phyloP scores from a whole-genome alignment of 1,140 invertebrate genomes.

The Pantala flavescens region DNA sequence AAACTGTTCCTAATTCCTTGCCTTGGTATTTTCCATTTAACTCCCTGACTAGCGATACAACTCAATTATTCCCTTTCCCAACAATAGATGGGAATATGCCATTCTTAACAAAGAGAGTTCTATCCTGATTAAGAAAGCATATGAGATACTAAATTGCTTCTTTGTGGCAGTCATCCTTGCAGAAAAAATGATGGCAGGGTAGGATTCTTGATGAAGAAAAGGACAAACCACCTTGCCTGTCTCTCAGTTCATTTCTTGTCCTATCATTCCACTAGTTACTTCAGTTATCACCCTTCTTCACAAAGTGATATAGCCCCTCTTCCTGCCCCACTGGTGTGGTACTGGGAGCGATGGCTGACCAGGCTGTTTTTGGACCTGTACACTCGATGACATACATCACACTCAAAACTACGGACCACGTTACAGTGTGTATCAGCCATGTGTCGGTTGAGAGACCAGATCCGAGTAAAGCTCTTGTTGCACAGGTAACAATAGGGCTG shows the following conservation, averaged over 20 bases:
- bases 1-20: too few species aligned
- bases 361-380: slow-evolving; percentile 44
- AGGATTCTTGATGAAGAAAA: background rate
- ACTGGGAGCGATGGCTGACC: slow-evolving; percentile 43
- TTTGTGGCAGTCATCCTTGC: background rate
- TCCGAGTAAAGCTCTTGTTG: slow-evolving; percentile 13
- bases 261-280: background rate
- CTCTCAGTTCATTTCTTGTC: slow-evolving; percentile 31
- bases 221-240: slow-evolving; percentile 24
- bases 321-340: slow-evolving; percentile 31
- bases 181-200: slow-evolving; percentile 12
- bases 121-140: background rate
- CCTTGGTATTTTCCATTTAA: too few species aligned
- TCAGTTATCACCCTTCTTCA: background rate
- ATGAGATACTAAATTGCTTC: background rate
- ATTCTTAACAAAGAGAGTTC: background rate
- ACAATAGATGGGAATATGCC: background rate
- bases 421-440: slow-evolving; percentile 37
- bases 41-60: too few species aligned
- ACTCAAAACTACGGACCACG: slow-evolving; percentile 38
- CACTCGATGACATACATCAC: slow-evolving; percentile 38
- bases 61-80: too few species aligned
- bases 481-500: slow-evolving; percentile 11
- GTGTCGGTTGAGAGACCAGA: slow-evolving; percentile 8
- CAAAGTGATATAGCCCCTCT: background rate